phyloP scores from a whole-genome alignment of 2,113 vertebrate genomes.

The Bujurquina vittata region DNA sequence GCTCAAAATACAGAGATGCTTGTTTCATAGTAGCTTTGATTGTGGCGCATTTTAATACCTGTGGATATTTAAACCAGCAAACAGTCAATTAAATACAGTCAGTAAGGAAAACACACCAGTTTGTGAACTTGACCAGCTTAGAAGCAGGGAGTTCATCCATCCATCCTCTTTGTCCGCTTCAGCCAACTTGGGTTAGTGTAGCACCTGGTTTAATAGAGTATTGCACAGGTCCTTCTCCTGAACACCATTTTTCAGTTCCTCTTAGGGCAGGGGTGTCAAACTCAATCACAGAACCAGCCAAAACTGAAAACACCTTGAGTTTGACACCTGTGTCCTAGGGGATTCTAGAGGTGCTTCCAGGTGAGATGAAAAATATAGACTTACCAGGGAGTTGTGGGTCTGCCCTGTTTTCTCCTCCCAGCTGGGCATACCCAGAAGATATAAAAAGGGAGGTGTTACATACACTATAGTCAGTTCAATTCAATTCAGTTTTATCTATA shows the following conservation, averaged over 20 bases:
- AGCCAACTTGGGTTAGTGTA: no score
- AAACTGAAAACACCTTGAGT: no score
- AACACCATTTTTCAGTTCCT: background rate
- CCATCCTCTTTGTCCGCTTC: no score
- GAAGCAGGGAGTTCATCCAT: rapidly evolving
- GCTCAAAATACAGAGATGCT: background rate
- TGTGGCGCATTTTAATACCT: background rate
- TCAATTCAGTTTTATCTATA: no score
- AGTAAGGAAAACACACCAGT: background rate
- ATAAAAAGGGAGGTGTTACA: background rate
- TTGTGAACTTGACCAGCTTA: background rate
- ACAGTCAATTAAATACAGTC: background rate
- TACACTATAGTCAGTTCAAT: background rate
- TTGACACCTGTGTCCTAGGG: no score
- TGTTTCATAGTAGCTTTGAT: background rate
- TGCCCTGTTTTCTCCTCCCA: background rate
- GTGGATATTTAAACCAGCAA: background rate
- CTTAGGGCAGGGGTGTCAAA: background rate
- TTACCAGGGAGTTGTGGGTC: background rate
- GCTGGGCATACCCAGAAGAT: background rate
- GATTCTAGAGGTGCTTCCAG: background rate
- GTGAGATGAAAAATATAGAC: background rate
- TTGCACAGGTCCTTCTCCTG: background rate
- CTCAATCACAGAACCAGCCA: no score
- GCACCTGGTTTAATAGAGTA: background rate